Conservation (phyloP, 2,113 vertebrate genomes). For the Sclerurus mexicanus region DNA sequence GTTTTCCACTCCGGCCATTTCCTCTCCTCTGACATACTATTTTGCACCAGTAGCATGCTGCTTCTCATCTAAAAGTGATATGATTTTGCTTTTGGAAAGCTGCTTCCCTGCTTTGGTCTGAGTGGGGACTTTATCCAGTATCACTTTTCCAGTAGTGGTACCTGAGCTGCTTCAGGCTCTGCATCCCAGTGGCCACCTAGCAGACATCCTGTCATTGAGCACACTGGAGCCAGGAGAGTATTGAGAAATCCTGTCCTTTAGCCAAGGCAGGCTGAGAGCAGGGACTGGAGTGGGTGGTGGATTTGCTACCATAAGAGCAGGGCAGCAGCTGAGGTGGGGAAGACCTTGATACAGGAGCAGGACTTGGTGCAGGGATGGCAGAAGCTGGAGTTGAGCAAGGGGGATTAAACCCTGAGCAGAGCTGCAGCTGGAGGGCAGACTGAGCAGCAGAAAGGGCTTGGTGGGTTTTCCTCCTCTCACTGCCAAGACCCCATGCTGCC, state of each 20-base stretch:
- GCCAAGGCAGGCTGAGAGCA: not conserved
- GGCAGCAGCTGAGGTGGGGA: too few relatives aligned
- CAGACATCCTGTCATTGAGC: not conserved
- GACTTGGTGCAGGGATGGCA: too few relatives aligned
- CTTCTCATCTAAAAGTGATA: not conserved
- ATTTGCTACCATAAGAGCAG: too few relatives aligned
- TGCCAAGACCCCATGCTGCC: too few relatives aligned
- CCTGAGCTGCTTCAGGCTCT: not conserved
- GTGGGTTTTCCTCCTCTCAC: too few relatives aligned
- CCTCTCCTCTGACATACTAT: not conserved
- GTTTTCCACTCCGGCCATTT: not conserved
- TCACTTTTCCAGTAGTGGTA: not conserved
- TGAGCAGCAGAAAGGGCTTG: too few relatives aligned
- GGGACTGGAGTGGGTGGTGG: too few relatives aligned
- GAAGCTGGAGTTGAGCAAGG: too few relatives aligned
- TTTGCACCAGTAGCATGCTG: fast-evolving
- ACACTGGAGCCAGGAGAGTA: fast-evolving
- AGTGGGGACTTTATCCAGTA: not conserved
- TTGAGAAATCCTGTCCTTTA: not conserved
- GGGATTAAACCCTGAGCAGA: too few relatives aligned
- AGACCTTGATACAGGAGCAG: too few relatives aligned
- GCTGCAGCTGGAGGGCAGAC: too few relatives aligned
- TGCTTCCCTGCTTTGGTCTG: not conserved
- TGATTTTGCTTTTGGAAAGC: not conserved
- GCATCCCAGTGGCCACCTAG: not conserved